Conservation (phyloP, 2,888 invertebrate species). For the Agriopis aurantiaria region DNA sequence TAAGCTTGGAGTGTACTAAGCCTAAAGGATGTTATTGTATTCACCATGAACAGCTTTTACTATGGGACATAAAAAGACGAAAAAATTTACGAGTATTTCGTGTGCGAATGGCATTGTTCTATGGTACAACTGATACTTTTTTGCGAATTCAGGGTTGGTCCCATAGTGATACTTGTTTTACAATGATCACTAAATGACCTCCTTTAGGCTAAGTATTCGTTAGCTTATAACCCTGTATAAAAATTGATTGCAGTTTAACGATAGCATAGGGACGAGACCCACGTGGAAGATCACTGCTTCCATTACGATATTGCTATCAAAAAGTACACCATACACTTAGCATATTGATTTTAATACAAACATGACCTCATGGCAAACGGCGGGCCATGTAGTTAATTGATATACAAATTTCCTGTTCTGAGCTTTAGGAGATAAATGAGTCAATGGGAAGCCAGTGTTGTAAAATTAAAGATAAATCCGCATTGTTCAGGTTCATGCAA, state of each 20-base stretch:
- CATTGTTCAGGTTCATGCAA: slow-evolving; percentile 19
- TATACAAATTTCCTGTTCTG: slow-evolving; percentile 34
- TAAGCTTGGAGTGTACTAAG: too few relatives aligned
- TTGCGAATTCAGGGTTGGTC: too few relatives aligned
- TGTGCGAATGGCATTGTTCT: too few relatives aligned
- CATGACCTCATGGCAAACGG: slow-evolving; percentile 47
- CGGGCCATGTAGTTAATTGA: slow-evolving; percentile 33
- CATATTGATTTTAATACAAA: slow-evolving; percentile 53
- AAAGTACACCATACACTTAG: slow-evolving; percentile 47
- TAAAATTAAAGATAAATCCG: slow-evolving; percentile 24
- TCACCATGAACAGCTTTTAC: too few relatives aligned
- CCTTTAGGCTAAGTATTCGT: too few relatives aligned
- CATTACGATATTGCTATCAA: slow-evolving; percentile 38
- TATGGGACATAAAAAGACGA: too few relatives aligned
- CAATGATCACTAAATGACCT: too few relatives aligned
- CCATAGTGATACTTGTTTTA: too few relatives aligned
- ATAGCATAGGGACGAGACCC: slow-evolving; percentile 22
- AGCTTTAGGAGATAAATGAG: slow-evolving; percentile 36
- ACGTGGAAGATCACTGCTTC: slow-evolving; percentile 29
- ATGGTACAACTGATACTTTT: too few relatives aligned
- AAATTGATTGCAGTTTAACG: slow-evolving; percentile 33
- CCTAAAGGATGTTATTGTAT: too few relatives aligned
- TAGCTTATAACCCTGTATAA: background rate
- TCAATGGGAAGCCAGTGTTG: slow-evolving; percentile 25
- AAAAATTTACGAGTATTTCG: too few relatives aligned